A percentile compares a stretch with the other conserved stretches of the same genome.
These are phyloP conservation scores for Perodicticus potto DNA, from an alignment of 2,797 vertebrate species.

Conservation along the genomic window DNA sequence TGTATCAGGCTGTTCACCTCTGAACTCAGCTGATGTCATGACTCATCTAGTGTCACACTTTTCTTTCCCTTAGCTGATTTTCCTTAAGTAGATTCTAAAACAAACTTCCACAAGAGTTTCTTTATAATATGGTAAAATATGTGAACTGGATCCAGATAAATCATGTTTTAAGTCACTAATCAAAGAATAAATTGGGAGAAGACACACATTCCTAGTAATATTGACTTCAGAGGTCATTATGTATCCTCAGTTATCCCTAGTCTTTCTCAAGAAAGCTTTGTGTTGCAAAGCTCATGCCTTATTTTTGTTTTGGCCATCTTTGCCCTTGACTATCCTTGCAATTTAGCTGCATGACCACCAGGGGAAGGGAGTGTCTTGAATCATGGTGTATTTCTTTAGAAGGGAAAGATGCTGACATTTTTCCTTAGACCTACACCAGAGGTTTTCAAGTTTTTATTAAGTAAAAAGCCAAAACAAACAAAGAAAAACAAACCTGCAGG, in stretches of 20 bases:
- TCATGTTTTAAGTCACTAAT: not conserved
- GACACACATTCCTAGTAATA: not conserved
- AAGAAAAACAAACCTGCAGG: not conserved
- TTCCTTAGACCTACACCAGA: not conserved
- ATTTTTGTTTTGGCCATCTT: not conserved
- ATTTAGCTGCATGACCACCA: not conserved
- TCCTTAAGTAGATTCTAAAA: slow-evolving; percentile 11
- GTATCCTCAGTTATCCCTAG: not conserved
- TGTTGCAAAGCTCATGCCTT: not conserved
- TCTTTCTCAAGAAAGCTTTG: slow-evolving; percentile 1
- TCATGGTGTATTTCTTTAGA: not conserved
- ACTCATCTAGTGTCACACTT: not conserved
- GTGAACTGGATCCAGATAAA: slow-evolving; percentile 11
- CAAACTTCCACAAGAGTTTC: not conserved
- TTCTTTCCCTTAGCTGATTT: not conserved
- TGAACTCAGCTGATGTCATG: not conserved
- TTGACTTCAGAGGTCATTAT: not conserved
- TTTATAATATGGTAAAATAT: not conserved
- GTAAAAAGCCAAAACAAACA: not conserved
- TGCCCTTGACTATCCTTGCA: not conserved
- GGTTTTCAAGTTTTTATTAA: not conserved
- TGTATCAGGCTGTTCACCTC: not conserved
- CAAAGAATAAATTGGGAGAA: not conserved
- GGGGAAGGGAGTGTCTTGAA: not conserved
- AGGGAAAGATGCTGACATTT: not conserved